Percentiles rank a stretch among this genome's conserved stretches.
phyloP scores from a whole-genome alignment of 1,140 invertebrate genomes.

The Ceratitis capitata region DNA sequence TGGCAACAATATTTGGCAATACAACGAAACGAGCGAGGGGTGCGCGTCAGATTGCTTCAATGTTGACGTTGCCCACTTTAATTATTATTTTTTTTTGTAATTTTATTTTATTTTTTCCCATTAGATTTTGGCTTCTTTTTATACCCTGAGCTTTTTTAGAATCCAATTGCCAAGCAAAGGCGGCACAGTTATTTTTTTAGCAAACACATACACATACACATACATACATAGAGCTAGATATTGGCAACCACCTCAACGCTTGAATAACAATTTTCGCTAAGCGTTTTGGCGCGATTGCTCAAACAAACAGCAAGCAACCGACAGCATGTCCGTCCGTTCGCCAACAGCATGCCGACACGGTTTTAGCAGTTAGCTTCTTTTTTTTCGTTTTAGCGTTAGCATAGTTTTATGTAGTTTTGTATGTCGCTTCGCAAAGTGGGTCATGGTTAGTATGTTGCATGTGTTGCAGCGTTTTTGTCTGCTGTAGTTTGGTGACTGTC shows the following conservation, averaged over 20 bases:
- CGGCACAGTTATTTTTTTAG: neutral
- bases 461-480: neutral
- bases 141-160: constrained; percentile 7
- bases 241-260: neutral
- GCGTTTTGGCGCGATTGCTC: constrained; percentile 3
- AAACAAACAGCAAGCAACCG: neutral
- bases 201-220: neutral
- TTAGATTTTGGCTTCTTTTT: neutral
- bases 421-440: constrained; percentile 8
- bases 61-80: neutral
- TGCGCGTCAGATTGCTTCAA: neutral
- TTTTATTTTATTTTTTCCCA: neutral
- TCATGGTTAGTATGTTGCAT: constrained; percentile 35
- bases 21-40: neutral
- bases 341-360: neutral
- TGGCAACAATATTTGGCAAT: constrained; percentile 15
- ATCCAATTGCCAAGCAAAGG: neutral
- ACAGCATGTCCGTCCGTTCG: neutral
- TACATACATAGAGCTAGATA: neutral
- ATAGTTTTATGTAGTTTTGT: constrained; percentile 27
- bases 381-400: neutral
- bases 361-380: neutral
- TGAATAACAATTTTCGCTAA: neutral
- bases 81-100: neutral
- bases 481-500: neutral